A percentile compares a stretch with the other conserved stretches of the same genome.
These are phyloP conservation scores for Gnathonemus longibarbis DNA, from an alignment of 2,113 vertebrate species.

Conservation along the genomic window DNA sequence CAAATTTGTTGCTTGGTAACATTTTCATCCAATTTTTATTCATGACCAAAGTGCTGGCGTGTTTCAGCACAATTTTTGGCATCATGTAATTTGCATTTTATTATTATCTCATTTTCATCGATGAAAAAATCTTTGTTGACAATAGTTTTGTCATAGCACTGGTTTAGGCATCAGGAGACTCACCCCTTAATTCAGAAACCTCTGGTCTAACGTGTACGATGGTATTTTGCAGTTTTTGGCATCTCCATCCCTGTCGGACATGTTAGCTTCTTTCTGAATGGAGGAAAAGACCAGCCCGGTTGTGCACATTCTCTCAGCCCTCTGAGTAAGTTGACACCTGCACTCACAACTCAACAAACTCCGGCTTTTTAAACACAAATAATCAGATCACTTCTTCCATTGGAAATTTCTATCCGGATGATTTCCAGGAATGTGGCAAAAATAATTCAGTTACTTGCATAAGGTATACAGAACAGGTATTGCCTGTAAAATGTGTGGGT, in stretches of 20 bases:
- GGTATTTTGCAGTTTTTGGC: constrained; percentile 74
- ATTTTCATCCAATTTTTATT: background rate
- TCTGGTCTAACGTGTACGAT: background rate
- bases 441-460: background rate
- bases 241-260: constrained; percentile 92
- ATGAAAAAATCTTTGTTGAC: background rate
- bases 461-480: background rate
- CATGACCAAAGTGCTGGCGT: background rate
- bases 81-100: background rate
- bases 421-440: background rate
- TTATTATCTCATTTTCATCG: background rate
- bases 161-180: background rate
- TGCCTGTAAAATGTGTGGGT: background rate
- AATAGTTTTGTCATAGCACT: background rate
- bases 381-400: background rate
- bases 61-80: background rate
- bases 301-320: constrained; percentile 60
- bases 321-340: constrained; percentile 49
- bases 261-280: constrained; percentile 87
- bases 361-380: background rate
- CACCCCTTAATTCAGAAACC: background rate
- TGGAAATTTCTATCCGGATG: background rate
- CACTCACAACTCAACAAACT: background rate
- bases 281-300: constrained; percentile 85
- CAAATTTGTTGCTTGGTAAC: background rate